Evolutionary conservation across 1,140 invertebrate genomes (phyloP).

Genomic region (Drosophila persimilis): DNA sequence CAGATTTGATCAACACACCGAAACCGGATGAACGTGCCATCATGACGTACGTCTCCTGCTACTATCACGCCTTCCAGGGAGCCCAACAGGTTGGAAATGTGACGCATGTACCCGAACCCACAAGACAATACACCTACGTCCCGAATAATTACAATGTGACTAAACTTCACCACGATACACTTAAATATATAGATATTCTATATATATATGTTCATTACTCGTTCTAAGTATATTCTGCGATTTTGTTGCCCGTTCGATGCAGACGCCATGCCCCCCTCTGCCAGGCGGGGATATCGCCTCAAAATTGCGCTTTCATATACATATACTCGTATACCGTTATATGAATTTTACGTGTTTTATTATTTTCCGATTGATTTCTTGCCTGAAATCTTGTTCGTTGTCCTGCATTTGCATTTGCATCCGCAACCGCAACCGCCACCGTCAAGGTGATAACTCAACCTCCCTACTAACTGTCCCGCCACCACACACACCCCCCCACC

Average conservation of each 20-base stretch:
- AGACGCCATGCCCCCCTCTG: constrained; percentile 1
- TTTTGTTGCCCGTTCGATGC: constrained; percentile 29
- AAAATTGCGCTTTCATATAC: constrained; percentile 26
- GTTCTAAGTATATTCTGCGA: constrained; percentile 59
- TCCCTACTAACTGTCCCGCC: constrained; percentile 20
- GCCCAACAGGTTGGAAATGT: constrained; percentile 94
- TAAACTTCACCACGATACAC: constrained; percentile 83
- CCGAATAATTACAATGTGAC: constrained; percentile 83
- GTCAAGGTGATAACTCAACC: constrained; percentile 4
- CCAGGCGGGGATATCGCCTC: constrained; percentile 32
- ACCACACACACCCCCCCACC: neutral
- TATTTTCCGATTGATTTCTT: neutral
- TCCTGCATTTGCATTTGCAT: constrained; percentile 5
- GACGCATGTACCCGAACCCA: constrained; percentile 84
- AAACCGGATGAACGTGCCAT: constrained; percentile 99
- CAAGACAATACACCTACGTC: constrained; percentile 83
- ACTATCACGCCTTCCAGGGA: constrained; percentile 99
- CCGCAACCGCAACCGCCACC: constrained; percentile 3
- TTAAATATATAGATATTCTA: constrained; percentile 68
- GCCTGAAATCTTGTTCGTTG: constrained; percentile 7
- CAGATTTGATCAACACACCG: constrained; percentile 98
- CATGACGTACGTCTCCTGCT: constrained; percentile 99
- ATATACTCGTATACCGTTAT: constrained; percentile 7
- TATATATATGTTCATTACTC: constrained; percentile 42
- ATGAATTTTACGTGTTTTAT: constrained; percentile 25